Conservation (phyloP, 92 coral and sea anemone species). For the Epizoanthus ramosus region DNA sequence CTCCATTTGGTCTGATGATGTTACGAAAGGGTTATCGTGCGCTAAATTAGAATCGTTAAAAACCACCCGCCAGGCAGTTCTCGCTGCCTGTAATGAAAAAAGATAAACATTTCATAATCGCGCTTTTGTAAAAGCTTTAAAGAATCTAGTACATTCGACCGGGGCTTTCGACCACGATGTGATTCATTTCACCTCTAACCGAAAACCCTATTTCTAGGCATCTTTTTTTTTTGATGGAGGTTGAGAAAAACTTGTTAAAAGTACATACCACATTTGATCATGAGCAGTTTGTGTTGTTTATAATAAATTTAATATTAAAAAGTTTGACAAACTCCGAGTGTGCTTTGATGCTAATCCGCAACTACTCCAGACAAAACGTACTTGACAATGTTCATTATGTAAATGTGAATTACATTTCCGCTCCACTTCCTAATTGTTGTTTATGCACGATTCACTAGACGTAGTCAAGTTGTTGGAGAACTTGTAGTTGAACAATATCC, state of each 20-base stretch:
- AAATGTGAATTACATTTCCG: slow-evolving; percentile 25
- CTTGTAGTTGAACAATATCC: slow-evolving; percentile 13
- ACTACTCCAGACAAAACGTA: neutral
- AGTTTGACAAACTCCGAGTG: neutral
- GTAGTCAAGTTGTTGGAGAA: neutral
- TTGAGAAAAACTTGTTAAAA: no score
- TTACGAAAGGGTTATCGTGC: neutral
- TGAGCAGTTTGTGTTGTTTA: neutral
- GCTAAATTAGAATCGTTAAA: neutral
- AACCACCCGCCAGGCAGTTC: slow-evolving; percentile 11
- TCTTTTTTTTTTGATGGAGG: no score
- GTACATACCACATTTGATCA: no score
- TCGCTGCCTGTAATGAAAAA: neutral
- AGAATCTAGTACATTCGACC: no score
- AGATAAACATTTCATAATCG: neutral
- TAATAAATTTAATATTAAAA: neutral
- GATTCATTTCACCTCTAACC: no score
- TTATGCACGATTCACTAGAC: slow-evolving; percentile 14
- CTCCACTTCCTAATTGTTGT: slow-evolving; percentile 22
- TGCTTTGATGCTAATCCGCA: slow-evolving; percentile 7
- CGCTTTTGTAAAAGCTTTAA: no score
- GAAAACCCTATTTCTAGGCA: no score
- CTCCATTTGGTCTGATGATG: no score
- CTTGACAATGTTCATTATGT: slow-evolving; percentile 23
- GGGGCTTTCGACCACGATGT: no score